Conservation (phyloP, 2,797 vertebrate species). For the Pyrrhura leucotis region DNA sequence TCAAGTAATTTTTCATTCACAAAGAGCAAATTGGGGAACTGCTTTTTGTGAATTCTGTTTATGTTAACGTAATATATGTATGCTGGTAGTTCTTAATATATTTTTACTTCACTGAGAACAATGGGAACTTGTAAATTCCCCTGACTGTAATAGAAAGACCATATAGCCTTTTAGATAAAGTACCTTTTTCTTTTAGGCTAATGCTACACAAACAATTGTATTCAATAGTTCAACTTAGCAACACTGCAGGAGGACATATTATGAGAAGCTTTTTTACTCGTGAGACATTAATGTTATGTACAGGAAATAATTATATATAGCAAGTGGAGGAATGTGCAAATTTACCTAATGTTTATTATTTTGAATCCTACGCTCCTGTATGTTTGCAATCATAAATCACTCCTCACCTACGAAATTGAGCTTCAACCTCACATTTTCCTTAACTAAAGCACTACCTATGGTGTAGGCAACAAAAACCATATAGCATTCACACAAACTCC, state of each 20-base stretch:
- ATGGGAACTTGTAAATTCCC: conserved; percentile 10
- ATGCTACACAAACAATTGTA: background rate
- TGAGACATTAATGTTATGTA: background rate
- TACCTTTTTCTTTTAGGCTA: background rate
- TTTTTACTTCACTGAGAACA: conserved; percentile 11
- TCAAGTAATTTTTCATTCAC: background rate
- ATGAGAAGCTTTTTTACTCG: background rate
- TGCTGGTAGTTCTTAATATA: background rate
- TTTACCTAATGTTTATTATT: conserved; percentile 39
- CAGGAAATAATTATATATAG: conserved; percentile 31
- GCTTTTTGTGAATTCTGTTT: background rate
- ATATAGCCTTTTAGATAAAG: background rate
- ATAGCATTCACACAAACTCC: background rate
- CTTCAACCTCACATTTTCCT: background rate
- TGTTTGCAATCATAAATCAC: conserved; percentile 45
- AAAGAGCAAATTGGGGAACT: background rate
- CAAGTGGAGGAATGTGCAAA: background rate
- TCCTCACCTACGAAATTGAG: conserved; percentile 42
- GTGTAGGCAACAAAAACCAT: background rate
- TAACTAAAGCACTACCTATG: background rate
- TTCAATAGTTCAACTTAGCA: background rate
- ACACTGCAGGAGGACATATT: background rate
- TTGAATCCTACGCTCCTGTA: background rate
- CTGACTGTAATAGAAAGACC: background rate
- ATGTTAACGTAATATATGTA: background rate